A percentile compares a stretch with the other conserved stretches of the same genome.
Evolutionary conservation across 1,140 invertebrate species (phyloP).

Genomic region (Danaus plexippus): DNA sequence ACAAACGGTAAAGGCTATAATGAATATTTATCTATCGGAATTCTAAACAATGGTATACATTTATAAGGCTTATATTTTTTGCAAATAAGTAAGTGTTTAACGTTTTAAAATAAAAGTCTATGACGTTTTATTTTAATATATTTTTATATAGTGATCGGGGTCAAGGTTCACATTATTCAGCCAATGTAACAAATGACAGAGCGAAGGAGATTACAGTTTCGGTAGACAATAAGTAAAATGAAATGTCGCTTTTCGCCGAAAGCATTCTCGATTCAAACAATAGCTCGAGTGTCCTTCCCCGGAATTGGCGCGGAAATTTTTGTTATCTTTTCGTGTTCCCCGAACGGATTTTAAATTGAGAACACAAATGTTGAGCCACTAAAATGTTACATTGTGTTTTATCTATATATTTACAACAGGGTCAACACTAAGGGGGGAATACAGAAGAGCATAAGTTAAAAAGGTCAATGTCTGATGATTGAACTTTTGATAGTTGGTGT

Average conservation of each 20-base stretch:
- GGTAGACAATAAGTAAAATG: constrained; percentile 19
- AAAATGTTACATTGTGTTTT: constrained; percentile 36
- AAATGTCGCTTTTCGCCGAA: constrained; percentile 48
- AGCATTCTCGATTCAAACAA: constrained; percentile 64
- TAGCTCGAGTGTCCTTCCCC: constrained; percentile 64
- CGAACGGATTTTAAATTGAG: constrained; percentile 70
- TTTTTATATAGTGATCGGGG: too few species aligned
- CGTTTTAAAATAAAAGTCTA: too few species aligned
- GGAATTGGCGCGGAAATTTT: constrained; percentile 69
- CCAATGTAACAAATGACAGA: too few species aligned
- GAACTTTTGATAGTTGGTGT: too few species aligned
- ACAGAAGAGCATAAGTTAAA: neutral
- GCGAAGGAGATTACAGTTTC: constrained; percentile 3
- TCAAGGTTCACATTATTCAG: too few species aligned
- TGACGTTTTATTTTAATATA: too few species aligned
- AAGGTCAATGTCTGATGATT: too few species aligned
- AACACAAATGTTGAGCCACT: constrained; percentile 54
- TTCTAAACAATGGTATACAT: too few species aligned
- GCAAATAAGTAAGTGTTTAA: too few species aligned
- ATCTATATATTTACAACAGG: constrained; percentile 1
- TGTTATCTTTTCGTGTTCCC: constrained; percentile 70
- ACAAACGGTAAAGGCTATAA: too few species aligned
- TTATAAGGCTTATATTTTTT: too few species aligned
- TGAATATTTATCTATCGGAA: too few species aligned
- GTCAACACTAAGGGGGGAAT: constrained; percentile 11